Evolutionary conservation across 2,113 vertebrate species (phyloP).

Genomic region (Ammodytes dubius): DNA sequence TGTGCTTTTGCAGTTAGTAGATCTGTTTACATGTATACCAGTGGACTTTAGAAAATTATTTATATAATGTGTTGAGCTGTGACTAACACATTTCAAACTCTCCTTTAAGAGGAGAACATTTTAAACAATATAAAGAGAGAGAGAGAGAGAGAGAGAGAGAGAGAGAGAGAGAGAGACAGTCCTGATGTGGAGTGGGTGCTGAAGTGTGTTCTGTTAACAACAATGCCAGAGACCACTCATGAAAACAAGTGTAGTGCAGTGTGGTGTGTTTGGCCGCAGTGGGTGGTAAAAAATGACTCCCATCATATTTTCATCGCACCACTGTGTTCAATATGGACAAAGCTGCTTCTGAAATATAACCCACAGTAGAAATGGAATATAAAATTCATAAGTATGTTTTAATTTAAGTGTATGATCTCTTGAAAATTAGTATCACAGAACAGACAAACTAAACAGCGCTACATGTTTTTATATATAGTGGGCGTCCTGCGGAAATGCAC

Average conservation of each 20-base stretch:
- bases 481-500: no score
- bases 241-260: constrained; percentile 26
- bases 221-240: constrained; percentile 48
- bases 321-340: constrained; percentile 32
- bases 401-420: no score
- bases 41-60: not conserved
- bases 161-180: constrained; percentile 30
- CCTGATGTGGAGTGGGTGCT: constrained; percentile 49
- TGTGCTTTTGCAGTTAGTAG: not conserved
- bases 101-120: constrained; percentile 38
- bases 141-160: no score
- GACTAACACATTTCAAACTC: constrained; percentile 27
- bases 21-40: not conserved
- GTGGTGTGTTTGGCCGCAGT: constrained; percentile 16
- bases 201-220: constrained; percentile 36
- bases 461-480: no score
- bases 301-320: constrained; percentile 43
- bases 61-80: not conserved
- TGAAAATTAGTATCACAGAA: no score
- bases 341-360: constrained; percentile 38
- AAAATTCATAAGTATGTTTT: no score
- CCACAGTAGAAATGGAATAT: not conserved
- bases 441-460: no score
- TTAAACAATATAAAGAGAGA: constrained; percentile 37
- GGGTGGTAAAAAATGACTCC: constrained; percentile 55